Conservation (phyloP, 2,797 vertebrate genomes). For the Hylomyscus alleni region DNA sequence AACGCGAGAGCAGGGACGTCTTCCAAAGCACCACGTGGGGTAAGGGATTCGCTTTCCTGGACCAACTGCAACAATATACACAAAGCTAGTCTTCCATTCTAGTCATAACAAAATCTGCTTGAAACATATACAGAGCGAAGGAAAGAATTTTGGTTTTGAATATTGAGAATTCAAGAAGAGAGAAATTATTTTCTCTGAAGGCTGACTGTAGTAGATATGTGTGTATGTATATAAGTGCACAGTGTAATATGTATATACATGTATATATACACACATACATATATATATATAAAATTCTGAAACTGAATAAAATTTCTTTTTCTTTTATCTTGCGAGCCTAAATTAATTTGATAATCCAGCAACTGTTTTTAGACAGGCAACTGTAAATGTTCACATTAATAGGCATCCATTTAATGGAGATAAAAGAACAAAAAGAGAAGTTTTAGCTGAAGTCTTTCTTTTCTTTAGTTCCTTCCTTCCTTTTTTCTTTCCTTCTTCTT, state of each 20-base stretch:
- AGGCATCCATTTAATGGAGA: conserved; percentile 24
- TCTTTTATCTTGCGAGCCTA: conserved; percentile 22
- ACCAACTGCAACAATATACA: conserved; percentile 80
- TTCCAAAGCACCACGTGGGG: conserved; percentile 68
- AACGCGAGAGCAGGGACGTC: neutral
- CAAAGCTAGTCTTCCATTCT: conserved; percentile 77
- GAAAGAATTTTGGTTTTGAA: conserved; percentile 74
- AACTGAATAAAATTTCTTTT: neutral
- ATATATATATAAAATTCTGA: neutral
- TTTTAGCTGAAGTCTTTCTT: neutral
- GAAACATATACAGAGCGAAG: conserved; percentile 79
- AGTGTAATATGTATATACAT: accelerated
- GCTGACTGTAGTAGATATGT: conserved; percentile 65
- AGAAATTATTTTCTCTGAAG: conserved; percentile 78
- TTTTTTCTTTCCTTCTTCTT: too few relatives aligned
- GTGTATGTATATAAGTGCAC: neutral
- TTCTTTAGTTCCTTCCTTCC: neutral
- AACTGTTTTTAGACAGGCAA: neutral
- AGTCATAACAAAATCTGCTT: conserved; percentile 85
- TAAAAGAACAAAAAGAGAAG: conserved; percentile 52
- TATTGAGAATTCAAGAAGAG: conserved; percentile 69
- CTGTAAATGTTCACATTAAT: conserved; percentile 53
- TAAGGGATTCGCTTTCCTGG: conserved; percentile 75
- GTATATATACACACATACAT: neutral
- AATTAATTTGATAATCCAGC: conserved; percentile 60